Conservation (phyloP, 2,888 invertebrate genomes). For the Tetropium fuscum region DNA sequence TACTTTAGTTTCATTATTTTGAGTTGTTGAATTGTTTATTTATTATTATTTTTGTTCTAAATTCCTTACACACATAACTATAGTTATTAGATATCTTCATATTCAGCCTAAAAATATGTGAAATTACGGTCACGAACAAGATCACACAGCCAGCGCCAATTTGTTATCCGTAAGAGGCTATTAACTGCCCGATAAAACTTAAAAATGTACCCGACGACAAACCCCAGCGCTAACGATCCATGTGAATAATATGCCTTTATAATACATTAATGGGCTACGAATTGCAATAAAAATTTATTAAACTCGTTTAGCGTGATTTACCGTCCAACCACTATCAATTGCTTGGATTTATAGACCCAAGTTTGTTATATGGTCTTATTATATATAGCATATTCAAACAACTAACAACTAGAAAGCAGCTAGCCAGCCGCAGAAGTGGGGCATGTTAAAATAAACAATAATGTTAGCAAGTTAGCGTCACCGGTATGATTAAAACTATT, state of each 20-base stretch:
- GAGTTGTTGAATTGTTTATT: too few species aligned
- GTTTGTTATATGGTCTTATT: background rate
- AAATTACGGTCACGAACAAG: too few species aligned
- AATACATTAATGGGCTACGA: conserved; percentile 24
- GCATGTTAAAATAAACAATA: too few species aligned
- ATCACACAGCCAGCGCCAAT: background rate
- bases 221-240: conserved; percentile 29
- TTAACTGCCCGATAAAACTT: conserved; percentile 23
- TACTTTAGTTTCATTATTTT: too few species aligned
- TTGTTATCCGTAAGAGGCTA: conserved; percentile 12
- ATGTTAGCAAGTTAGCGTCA: too few species aligned
- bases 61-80: too few species aligned
- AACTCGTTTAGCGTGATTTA: conserved; percentile 27
- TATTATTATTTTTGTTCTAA: too few species aligned
- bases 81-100: too few species aligned
- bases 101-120: too few species aligned
- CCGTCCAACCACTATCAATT: background rate
- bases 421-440: too few species aligned
- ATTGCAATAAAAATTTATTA: conserved; percentile 34
- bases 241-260: conserved; percentile 30
- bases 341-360: background rate
- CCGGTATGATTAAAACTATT: too few species aligned
- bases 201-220: conserved; percentile 20
- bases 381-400: background rate
- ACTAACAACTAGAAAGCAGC: too few species aligned